Base-by-base conservation (phyloP, 1,140 invertebrate genomes). In the Diorhabda carinulata region DNA sequence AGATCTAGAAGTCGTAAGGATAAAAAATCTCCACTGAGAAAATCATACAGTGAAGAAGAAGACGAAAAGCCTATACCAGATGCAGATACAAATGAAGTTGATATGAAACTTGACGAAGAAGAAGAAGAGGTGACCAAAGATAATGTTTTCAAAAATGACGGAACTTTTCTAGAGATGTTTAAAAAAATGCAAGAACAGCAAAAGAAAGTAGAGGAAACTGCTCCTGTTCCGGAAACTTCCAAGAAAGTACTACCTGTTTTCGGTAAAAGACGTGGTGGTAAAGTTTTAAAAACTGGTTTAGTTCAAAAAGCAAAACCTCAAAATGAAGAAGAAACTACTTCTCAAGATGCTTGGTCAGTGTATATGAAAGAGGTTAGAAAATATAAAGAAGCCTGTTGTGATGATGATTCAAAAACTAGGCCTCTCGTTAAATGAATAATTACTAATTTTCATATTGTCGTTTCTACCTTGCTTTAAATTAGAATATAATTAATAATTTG, bases 331-430 rank as follows among this genome's bases (percentile, higher is more conserved):
- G 80, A 78, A n/a, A 86, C 86, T 68, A 85, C 88, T 67, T 89
- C 90, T 0, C 92, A 92, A 80, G 94, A 96, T 82, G 92, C 94
- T 5, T 97, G 94, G 94, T 92, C 93, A 0, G 82, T 94, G 3
- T 97, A 97, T 77, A 90, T 97, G 88, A 91, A 90, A 43, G 95
- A 97, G 87, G 95, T 97, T 5, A 92, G 94, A 78, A 92, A 92
- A 77, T 97, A 97, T 77, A 90, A 93, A 78, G 92, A 95, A 80
- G 91, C 92, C 60, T 93, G 92, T 66, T 96, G 94, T 82, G 92
- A 96, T 80, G 93, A 95, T 78, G 94, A 96, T 79, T 89, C 93
- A 73, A 95, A 95, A 82, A 96, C 92, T 61, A 85, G 94, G 74
- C 94, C 94, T 8, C 84, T 97, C 62, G 94, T 97, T 57, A 96